A percentile compares a stretch with the other conserved stretches of the same genome.
Conservation (phyloP, 2,113 vertebrate genomes). For the Oophaga pumilio region DNA sequence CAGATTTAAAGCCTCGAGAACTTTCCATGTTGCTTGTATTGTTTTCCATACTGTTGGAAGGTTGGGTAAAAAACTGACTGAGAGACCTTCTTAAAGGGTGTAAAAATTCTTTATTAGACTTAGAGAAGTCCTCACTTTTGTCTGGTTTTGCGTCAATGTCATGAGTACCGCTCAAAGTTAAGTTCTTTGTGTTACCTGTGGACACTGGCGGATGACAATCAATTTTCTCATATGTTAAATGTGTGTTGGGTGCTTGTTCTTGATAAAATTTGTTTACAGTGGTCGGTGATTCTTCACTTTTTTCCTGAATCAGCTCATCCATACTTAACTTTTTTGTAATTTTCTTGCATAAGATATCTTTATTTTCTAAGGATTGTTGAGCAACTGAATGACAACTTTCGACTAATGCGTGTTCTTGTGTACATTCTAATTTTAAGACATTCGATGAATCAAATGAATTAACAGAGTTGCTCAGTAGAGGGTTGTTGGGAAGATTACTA, state of each 20-base stretch:
- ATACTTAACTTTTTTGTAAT: background rate
- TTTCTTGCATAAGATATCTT: background rate
- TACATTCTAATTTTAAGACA: background rate
- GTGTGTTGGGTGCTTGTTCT: background rate
- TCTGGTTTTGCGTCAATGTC: background rate
- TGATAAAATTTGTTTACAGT: background rate
- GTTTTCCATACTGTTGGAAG: conserved; percentile 63
- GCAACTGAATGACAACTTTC: background rate
- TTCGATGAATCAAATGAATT: background rate
- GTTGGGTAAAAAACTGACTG: conserved; percentile 82
- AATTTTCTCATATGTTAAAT: background rate
- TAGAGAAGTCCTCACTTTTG: conserved; percentile 7
- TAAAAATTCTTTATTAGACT: conserved; percentile 73
- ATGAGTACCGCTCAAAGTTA: background rate
- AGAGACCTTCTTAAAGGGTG: conserved; percentile 86
- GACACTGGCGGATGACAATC: background rate
- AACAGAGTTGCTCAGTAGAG: background rate
- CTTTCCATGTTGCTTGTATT: conserved; percentile 63
- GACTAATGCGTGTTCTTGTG: background rate
- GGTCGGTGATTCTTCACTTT: background rate
- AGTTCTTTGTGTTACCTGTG: background rate
- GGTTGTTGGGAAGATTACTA: conserved; percentile 21
- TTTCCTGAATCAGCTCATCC: background rate
- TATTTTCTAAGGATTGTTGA: background rate
- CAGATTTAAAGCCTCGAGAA: conserved; percentile 68